Base-by-base conservation (phyloP, 1,140 invertebrate species). In the Himalopsyche phryganea region DNA sequence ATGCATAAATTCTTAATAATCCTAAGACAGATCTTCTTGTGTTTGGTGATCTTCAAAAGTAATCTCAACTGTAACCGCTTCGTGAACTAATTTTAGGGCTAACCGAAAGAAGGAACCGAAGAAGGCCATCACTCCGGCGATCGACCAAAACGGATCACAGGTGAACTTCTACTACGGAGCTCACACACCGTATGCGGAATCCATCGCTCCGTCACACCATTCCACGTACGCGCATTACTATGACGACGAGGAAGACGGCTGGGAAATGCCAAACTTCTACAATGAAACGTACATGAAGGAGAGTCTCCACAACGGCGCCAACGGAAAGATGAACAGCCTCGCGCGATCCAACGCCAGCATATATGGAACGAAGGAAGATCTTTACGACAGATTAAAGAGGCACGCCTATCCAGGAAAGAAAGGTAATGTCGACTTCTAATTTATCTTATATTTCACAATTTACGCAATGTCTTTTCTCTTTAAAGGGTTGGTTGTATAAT, bases 231-330 rank as follows among this genome's bases (percentile, higher is more conserved):
- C 93, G 13, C 93, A 96, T 71, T 96, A 96, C 72, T 96, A 96
- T 66, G 90, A 92, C 71, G 91, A 94, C 65, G 94, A 96, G 69
- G 94, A 96, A 70, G 92, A 95, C 64, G 93, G 92, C 10, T 96
- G 93, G 92, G 93, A 96, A 70, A 96, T 96, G 93, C 93, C 94
- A 0, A 96, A 96, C 73, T 96, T 96, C 72, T 96, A 96, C 73
- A 96, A 96, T 74, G 93, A 96, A 78, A 94, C 92, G 13, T 96
- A 95, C 67, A 94, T 95, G 91, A 96, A 95, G 81, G 90, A 92
- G 79, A 91, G 90, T 75, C 77, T 91, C 33, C 88, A 90, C 71
- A 89, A 88, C 67, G 86, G 85, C 3, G 77, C 80, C 65, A 84
- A 83, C 60, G 83, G 83, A 11, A 92, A 92, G 70, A 90, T 92